Percentiles rank a stretch among this genome's conserved stretches.
Conservation (phyloP, 2,888 invertebrate genomes). For the Mesorhabditis spiculigera region DNA sequence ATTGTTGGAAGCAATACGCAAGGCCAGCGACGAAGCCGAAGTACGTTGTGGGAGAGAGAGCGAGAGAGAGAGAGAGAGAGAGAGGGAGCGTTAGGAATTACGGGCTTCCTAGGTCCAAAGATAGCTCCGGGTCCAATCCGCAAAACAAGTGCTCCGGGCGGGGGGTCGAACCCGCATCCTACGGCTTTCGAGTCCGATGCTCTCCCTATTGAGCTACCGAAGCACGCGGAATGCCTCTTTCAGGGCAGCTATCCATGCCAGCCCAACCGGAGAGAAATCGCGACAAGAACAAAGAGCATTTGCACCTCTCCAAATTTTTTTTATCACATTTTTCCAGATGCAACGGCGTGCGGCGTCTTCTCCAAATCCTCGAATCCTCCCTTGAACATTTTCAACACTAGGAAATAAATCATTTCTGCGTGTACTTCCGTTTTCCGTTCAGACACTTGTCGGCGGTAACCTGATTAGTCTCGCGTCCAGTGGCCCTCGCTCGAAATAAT, state of each 20-base stretch:
- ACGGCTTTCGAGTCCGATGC: too few species aligned
- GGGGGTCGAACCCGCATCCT: too few species aligned
- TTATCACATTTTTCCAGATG: background rate
- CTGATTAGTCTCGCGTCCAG: background rate
- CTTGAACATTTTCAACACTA: background rate
- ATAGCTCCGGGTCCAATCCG: too few species aligned
- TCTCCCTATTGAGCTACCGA: too few species aligned
- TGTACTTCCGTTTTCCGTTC: background rate
- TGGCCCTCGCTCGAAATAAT: background rate
- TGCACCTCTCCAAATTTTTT: background rate
- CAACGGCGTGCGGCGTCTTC: background rate
- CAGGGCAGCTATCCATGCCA: too few species aligned
- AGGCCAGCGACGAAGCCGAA: background rate
- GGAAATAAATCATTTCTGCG: background rate
- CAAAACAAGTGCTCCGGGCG: too few species aligned
- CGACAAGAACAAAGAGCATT: too few species aligned
- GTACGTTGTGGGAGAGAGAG: background rate
- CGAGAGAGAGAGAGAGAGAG: too few species aligned
- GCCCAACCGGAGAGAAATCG: too few species aligned
- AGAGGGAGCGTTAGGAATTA: too few species aligned
- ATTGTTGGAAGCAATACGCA: conserved; percentile 33
- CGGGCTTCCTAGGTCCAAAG: too few species aligned
- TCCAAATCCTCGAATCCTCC: background rate
- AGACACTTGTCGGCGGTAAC: background rate
- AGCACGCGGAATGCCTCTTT: too few species aligned